A percentile compares a stretch with the other conserved stretches of the same genome.
Conservation (phyloP, 2,888 invertebrate genomes). For the Rapana venosa region DNA sequence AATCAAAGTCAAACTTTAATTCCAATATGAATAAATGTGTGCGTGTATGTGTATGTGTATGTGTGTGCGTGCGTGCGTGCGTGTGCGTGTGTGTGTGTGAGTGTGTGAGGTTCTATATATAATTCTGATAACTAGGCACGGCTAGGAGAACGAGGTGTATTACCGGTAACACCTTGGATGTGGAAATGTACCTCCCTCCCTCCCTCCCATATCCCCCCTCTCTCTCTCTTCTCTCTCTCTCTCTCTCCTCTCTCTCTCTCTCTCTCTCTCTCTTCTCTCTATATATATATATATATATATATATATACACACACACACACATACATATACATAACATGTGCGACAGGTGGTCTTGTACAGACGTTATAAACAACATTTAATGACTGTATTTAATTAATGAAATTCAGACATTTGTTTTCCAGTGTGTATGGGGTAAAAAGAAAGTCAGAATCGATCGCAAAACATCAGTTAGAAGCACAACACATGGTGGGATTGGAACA, state of each 20-base stretch:
- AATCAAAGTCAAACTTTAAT: too few species aligned
- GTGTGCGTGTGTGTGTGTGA: constrained; percentile 1
- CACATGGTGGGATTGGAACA: background rate
- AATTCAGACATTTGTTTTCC: too few species aligned
- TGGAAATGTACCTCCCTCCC: background rate
- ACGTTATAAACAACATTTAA: background rate
- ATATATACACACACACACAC: background rate
- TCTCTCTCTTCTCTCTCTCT: background rate
- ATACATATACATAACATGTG: background rate
- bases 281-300: background rate
- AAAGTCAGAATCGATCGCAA: background rate
- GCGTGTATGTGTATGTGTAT: too few species aligned
- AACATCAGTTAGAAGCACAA: background rate
- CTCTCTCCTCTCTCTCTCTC: background rate
- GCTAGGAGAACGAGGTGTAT: too few species aligned
- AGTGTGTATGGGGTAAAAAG: too few species aligned
- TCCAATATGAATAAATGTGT: background rate
- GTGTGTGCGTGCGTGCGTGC: background rate
- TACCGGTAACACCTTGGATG: background rate
- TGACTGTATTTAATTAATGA: background rate
- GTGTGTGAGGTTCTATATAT: background rate
- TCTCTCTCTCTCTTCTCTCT: background rate
- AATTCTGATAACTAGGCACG: too few species aligned
- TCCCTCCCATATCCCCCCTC: background rate
- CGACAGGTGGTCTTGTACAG: background rate